Percentiles rank a stretch among this genome's conserved stretches.
phyloP scores from a whole-genome alignment of 23 tunicate species.

The Ascidia mentula region DNA sequence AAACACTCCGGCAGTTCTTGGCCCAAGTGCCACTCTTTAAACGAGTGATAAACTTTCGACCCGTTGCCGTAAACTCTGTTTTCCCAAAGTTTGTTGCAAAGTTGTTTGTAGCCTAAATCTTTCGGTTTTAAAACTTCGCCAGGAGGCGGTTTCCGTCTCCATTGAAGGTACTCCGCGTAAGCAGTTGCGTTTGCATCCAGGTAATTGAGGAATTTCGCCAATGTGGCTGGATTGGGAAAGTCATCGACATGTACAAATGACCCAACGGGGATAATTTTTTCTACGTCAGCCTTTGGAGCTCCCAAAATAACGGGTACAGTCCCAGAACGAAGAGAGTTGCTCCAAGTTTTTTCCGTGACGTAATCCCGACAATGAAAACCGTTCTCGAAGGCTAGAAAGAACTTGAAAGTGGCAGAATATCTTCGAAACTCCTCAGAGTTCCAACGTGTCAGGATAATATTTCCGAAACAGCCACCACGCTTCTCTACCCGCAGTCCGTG shows the following conservation, averaged over 20 bases:
- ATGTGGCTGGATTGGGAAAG: slow-evolving; percentile 2
- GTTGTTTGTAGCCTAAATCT: background rate
- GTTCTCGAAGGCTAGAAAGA: slow-evolving; percentile 24
- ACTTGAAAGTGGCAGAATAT: slow-evolving; percentile 1
- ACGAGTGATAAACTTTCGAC: slow-evolving; percentile 28
- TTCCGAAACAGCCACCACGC: background rate
- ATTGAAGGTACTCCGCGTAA: slow-evolving; percentile 8
- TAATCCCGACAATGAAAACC: slow-evolving; percentile 32
- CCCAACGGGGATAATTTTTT: slow-evolving; percentile 11
- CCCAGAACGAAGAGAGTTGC: slow-evolving; percentile 1
- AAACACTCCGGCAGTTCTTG: slow-evolving; percentile 7
- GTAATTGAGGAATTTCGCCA: slow-evolving; percentile 3
- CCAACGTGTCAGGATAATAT: background rate
- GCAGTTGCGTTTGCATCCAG: slow-evolving; percentile 17
- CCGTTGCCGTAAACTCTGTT: slow-evolving; percentile 25
- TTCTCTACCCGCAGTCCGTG: background rate
- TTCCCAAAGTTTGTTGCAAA: slow-evolving; percentile 11
- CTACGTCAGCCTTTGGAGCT: slow-evolving; percentile 21
- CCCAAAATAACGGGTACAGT: slow-evolving; percentile 39
- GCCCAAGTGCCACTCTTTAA: slow-evolving; percentile 25
- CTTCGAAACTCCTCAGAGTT: background rate
- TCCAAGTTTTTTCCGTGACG: slow-evolving; percentile 31
- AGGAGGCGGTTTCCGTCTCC: background rate
- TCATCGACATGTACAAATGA: slow-evolving; percentile 35
- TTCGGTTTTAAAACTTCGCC: background rate